Evolutionary conservation across 64 coral and sea anemone species (phyloP).

Genomic region (Montipora sp.): DNA sequence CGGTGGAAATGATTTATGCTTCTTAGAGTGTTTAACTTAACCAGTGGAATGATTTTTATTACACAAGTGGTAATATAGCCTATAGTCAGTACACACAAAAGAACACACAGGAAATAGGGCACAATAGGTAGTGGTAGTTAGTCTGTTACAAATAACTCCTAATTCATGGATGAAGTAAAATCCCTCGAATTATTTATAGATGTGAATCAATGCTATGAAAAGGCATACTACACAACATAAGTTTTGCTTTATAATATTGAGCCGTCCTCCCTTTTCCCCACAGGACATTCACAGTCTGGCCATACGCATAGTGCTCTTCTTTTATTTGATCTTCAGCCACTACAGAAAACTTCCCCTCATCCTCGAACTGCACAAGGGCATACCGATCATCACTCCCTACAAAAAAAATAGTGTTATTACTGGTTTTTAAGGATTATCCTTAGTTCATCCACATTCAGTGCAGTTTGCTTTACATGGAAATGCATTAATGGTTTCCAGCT

Average conservation of each 20-base stretch:
- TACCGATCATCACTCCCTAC: constrained; percentile 1
- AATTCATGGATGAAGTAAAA: constrained; percentile 8
- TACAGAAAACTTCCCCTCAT: constrained; percentile 3
- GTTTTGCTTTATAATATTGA: constrained; percentile 9
- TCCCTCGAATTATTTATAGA: constrained; percentile 16
- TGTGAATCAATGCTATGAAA: constrained; percentile 12
- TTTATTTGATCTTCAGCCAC: neutral
- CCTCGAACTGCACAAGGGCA: neutral
- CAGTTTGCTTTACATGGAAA: constrained; percentile 13
- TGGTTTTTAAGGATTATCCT: constrained; percentile 10
- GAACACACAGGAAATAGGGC: constrained; percentile 8
- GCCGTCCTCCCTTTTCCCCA: constrained; percentile 8
- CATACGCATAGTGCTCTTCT: constrained; percentile 14
- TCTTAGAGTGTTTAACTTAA: constrained; percentile 15
- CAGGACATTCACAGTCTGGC: constrained; percentile 13
- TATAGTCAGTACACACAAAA: constrained; percentile 15
- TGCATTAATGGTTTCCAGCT: neutral
- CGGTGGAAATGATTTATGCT: constrained; percentile 11
- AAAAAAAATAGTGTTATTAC: neutral
- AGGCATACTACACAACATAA: constrained; percentile 9
- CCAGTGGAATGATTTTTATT: constrained; percentile 8
- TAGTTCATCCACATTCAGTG: constrained; percentile 9
- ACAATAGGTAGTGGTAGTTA: constrained; percentile 8
- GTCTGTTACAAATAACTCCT: constrained; percentile 7
- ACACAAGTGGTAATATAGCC: constrained; percentile 4